A percentile compares a stretch with the other conserved stretches of the same genome.
These are phyloP conservation scores for Eustalomyia histrio DNA, from an alignment of 2,888 invertebrate genomes.

Conservation along the genomic window DNA sequence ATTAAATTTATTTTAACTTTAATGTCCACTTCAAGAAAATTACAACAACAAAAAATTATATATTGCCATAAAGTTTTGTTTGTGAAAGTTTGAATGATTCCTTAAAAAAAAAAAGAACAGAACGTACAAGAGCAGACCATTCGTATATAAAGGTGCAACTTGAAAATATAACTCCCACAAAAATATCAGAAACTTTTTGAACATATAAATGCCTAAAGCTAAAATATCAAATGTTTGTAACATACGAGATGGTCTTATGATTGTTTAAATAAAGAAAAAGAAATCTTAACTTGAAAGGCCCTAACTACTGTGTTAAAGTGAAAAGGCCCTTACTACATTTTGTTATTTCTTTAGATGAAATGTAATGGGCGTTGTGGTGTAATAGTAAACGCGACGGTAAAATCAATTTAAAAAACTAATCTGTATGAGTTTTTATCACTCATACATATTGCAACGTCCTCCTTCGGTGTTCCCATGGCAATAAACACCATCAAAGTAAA, in stretches of 20 bases:
- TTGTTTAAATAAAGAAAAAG: constrained; percentile 31
- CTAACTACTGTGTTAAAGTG: too few relatives aligned
- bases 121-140: not conserved
- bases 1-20: constrained; percentile 55
- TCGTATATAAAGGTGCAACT: constrained; percentile 29
- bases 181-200: constrained; percentile 36
- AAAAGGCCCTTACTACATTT: too few relatives aligned
- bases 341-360: too few relatives aligned
- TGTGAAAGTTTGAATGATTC: constrained; percentile 55
- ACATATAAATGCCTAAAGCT: constrained; percentile 41
- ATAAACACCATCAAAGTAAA: too few relatives aligned
- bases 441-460: too few relatives aligned
- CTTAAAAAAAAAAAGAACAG: constrained; percentile 23
- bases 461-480: too few relatives aligned
- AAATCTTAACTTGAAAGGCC: constrained; percentile 31
- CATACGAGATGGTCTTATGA: constrained; percentile 33
- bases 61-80: constrained; percentile 54
- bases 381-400: too few relatives aligned
- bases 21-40: constrained; percentile 54
- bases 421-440: too few relatives aligned
- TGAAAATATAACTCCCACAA: constrained; percentile 22
- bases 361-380: too few relatives aligned
- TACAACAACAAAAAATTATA: constrained; percentile 11
- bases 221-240: constrained; percentile 50
- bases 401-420: too few relatives aligned